Conservation (phyloP, 2,888 invertebrate species). For the Zygothrica quintamaculata region DNA sequence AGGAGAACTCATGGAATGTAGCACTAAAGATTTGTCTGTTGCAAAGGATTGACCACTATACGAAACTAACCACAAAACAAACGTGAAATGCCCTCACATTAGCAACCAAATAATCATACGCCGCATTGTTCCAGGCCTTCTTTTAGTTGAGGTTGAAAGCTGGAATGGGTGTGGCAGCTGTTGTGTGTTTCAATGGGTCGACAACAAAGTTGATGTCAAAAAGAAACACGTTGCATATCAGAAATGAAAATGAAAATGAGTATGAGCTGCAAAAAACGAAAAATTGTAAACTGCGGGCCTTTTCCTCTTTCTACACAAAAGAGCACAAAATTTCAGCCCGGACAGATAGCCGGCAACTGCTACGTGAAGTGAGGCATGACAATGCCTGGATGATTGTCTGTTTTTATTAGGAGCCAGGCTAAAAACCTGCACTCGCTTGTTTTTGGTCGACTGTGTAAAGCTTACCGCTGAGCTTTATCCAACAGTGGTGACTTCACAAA, state of each 20-base stretch:
- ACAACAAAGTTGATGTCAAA: constrained; percentile 43
- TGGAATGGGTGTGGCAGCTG: constrained; percentile 24
- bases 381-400: constrained; percentile 6
- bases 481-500: constrained; percentile 53
- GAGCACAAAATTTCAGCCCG: constrained; percentile 3
- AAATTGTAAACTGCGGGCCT: constrained; percentile 48
- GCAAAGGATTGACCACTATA: constrained; percentile 22
- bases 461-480: constrained; percentile 61
- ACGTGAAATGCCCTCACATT: constrained; percentile 51
- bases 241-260: constrained; percentile 28
- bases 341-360: constrained; percentile 31
- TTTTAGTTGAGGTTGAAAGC: neutral
- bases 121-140: constrained; percentile 65
- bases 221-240: constrained; percentile 52
- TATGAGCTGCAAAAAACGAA: too few species aligned
- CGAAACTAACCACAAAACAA: constrained; percentile 49
- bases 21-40: neutral
- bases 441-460: constrained; percentile 49
- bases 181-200: constrained; percentile 54
- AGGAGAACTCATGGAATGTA: constrained; percentile 10
- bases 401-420: constrained; percentile 2
- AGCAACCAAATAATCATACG: constrained; percentile 71
- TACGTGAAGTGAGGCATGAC: constrained; percentile 35
- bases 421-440: constrained; percentile 5
- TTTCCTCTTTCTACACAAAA: constrained; percentile 25